Evolutionary conservation across 2,113 vertebrate species (phyloP), one percentile per base, ranked within the genome.

Genomic region (Cranoglanis bouderius): DNA sequence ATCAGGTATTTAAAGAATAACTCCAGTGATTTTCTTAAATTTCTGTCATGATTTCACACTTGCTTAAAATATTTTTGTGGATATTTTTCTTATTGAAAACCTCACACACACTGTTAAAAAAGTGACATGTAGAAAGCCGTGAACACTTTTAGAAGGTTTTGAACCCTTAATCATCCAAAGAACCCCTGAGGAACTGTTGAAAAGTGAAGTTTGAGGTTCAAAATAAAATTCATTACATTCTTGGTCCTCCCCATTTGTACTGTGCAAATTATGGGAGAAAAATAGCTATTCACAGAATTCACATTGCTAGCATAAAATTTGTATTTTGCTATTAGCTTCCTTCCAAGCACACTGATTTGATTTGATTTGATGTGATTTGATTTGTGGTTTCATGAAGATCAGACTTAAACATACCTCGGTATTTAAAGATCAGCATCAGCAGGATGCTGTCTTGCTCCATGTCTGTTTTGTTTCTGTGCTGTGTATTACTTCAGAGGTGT

Each of bases 241-340:
- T 40, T 82, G 19, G 19, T 59, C 53, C 55, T 59, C 0, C n/a
- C n/a, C n/a, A n/a, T n/a, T n/a, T 12, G 80, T 59, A 26, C 6
- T 59, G 55, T 82, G 35, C 81, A 82, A 24, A 29, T 61, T 43
- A 61, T 59, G 14, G n/a, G n/a, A n/a, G n/a, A 82, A 82, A 82
- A 35, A n/a, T 6, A 29, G 21, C 32, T 18, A 35, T 57, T 43
- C 21, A 40, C 19, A 82, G 55, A 35, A 57, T 57, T 82, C n/a
- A 78, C 13, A n/a, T 16, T 78, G 13, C 5, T 49, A 49, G 75
- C 74, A 77, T 40, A 40, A 24, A 74, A 40, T 1, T 40, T 0
- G 24, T 29, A 14, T 77, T 77, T 77, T 49, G 38, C 35, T 49
- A 12, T 77, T 77, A 6, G 43, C 10, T 49, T 49, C 26, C 21